Base-by-base conservation (phyloP, 2,888 invertebrate species). In the Blomia tropicalis region DNA sequence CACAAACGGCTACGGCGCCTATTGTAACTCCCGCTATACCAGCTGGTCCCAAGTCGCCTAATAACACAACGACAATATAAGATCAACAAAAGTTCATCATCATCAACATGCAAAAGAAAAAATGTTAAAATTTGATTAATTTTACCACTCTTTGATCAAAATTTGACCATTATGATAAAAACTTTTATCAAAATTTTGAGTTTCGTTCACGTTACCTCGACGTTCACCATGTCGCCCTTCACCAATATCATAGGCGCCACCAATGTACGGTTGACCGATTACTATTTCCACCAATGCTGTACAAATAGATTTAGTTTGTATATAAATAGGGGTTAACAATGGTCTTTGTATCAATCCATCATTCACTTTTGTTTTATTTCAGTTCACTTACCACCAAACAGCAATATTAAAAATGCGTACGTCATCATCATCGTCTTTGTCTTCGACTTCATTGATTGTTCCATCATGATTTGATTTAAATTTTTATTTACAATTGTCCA, bases 11-110 rank as follows among this genome's bases (percentile, higher is more conserved):
- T 4, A 67, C 64, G 4, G 62, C 62, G 1, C 62, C 67, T 27
- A 67, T 63, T 11, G 61, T 64, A 19, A 67, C 64, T 4, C 67
- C 67, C n/a, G 67, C 67, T 1, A 67, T 66, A 1, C 60, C 66
- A 5, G 64, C 61, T 14, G 67, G 65, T 2, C 65, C 64, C 36
- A 67, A 43, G 36, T 67, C 67, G 41, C 66, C 67, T 67, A 30
- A 27, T 44, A 7, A 22, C n/a, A n/a, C n/a, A n/a, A n/a, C n/a
- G n/a, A n/a, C 17, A 23, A 53, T 53, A 17, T n/a, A n/a, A n/a
- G 22, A 4, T 4, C 22, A 23, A 53, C 4, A 32, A 32, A 32
- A 32, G 14, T 7, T 7, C 32, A 32, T 7, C 5, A 32, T 7
- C 32, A 32, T 7, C 5, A 32, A 32, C 32, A 32, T 7, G 14